A percentile compares a stretch with the other conserved stretches of the same genome.
Evolutionary conservation across 2,113 vertebrate species (phyloP).

Genomic region (Vireo altiloquus): DNA sequence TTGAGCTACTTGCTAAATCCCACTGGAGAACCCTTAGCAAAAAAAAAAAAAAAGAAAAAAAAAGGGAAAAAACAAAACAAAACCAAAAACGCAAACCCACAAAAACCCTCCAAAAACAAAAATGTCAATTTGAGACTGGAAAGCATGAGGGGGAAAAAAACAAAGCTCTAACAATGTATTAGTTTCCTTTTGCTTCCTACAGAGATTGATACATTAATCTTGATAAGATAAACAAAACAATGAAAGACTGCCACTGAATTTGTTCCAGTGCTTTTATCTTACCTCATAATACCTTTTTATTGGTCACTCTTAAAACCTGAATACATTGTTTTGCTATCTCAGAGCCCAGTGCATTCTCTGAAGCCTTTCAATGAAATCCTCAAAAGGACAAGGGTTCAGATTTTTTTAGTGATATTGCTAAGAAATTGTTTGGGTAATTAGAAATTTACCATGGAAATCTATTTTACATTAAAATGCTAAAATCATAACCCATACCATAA

Average conservation of each 20-base stretch:
- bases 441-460: not conserved
- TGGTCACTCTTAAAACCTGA: not conserved
- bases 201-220: not conserved
- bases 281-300: not conserved
- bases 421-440: not conserved
- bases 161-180: not conserved
- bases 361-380: not conserved
- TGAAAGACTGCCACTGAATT: not conserved
- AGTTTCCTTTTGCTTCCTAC: not conserved
- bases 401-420: not conserved
- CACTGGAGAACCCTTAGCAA: not conserved
- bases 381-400: not conserved
- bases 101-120: not conserved
- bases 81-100: too few species aligned
- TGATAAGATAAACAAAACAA: not conserved
- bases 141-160: not conserved
- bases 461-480: not conserved
- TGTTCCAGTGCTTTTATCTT: not conserved
- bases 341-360: not conserved
- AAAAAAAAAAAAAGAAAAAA: not conserved
- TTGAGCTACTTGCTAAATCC: not conserved
- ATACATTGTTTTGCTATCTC: not conserved
- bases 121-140: not conserved
- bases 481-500: not conserved
- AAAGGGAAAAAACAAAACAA: not conserved